Percentiles rank a stretch among this genome's conserved stretches.
Conservation (phyloP, 2,113 vertebrate genomes). For the Barbus barbus region DNA sequence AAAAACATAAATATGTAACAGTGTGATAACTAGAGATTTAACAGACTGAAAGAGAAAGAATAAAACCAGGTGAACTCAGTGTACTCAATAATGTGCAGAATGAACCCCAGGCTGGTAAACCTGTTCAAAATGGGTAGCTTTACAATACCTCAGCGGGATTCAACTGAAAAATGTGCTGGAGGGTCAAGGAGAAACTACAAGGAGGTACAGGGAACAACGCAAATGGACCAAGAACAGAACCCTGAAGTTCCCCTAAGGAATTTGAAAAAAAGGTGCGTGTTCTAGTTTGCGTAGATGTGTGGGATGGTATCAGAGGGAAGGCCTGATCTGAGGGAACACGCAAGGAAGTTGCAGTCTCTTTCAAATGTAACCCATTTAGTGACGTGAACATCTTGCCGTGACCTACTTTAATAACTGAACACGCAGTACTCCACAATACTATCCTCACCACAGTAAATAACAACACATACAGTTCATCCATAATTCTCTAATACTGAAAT, state of each 20-base stretch:
- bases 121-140: not conserved
- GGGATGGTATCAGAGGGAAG: not conserved
- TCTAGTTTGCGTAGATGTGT: constrained; percentile 6
- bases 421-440: not conserved
- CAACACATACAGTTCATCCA: not conserved
- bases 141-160: not conserved
- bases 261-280: not conserved
- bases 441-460: not conserved
- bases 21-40: not conserved
- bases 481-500: not conserved
- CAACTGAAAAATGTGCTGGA: not conserved
- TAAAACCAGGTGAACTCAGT: not conserved
- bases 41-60: not conserved
- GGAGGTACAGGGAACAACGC: not conserved
- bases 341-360: constrained; percentile 21
- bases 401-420: constrained; percentile 30
- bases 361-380: constrained; percentile 16
- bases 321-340: not conserved
- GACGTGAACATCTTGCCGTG: constrained; percentile 26
- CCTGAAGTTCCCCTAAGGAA: constrained; percentile 9
- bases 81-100: not conserved
- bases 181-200: constrained; percentile 28
- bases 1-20: constrained; percentile 17
- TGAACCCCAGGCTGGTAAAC: not conserved
- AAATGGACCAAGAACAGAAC: constrained; percentile 6